These are phyloP conservation scores for Squalus acanthias DNA, from an alignment of 2,797 vertebrate genomes.

Conservation along the genomic window DNA sequence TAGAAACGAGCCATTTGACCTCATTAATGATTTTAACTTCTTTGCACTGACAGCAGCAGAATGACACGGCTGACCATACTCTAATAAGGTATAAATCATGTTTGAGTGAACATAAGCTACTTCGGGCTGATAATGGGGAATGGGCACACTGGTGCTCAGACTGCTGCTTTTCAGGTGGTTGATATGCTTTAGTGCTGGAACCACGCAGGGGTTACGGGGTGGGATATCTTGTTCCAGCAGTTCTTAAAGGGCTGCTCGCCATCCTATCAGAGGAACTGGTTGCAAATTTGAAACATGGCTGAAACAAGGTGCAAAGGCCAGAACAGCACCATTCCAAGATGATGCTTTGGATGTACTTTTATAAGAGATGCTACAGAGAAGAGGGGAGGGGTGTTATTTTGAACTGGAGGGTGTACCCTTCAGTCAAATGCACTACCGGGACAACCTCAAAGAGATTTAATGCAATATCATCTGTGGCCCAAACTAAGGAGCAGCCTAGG, in stretches of 20 bases:
- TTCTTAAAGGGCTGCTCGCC: too few relatives aligned
- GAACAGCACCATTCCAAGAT: background rate
- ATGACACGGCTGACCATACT: background rate
- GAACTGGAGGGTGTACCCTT: background rate
- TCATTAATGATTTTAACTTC: background rate
- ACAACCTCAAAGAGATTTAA: background rate
- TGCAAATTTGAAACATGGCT: background rate
- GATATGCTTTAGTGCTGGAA: background rate
- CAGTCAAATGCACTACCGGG: background rate
- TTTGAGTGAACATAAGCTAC: background rate
- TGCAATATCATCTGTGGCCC: background rate
- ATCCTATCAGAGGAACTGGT: background rate
- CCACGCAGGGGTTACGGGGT: background rate
- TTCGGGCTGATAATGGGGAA: background rate
- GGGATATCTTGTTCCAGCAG: background rate
- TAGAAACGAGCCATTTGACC: background rate
- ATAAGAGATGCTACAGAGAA: background rate
- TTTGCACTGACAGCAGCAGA: background rate
- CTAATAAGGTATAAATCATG: background rate
- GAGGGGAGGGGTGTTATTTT: too few relatives aligned
- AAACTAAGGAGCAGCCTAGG: background rate
- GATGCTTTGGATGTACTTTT: background rate
- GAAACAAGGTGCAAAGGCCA: background rate
- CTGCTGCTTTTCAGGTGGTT: background rate
- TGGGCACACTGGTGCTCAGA: background rate